phyloP scores from a whole-genome alignment of 2,113 vertebrate genomes.

The Uria aalge region DNA sequence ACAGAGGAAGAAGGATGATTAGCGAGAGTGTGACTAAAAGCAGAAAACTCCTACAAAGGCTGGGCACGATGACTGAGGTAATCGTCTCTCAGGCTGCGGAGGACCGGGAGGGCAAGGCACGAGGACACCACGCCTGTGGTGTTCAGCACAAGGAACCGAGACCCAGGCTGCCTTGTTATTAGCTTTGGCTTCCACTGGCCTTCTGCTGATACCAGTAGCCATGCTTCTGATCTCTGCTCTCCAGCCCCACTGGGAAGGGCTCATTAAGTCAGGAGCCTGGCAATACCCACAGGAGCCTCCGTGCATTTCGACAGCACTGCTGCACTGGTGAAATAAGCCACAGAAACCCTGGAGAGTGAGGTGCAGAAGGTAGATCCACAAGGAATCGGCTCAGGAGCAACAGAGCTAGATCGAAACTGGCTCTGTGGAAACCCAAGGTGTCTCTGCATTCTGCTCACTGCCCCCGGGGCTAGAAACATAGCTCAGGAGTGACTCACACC shows the following conservation, averaged over 20 bases:
- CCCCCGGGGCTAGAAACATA: not conserved
- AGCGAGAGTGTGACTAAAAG: not conserved
- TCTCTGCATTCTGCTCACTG: not conserved
- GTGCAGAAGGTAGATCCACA: not conserved
- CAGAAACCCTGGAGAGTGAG: not conserved
- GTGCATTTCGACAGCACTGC: not conserved
- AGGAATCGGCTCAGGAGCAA: not conserved
- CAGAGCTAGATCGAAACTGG: not conserved
- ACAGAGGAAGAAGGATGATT: not conserved
- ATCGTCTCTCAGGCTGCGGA: not conserved
- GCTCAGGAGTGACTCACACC: not conserved
- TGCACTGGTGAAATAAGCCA: not conserved
- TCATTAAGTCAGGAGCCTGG: not conserved
- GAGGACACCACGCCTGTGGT: not conserved
- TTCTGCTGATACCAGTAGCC: not conserved
- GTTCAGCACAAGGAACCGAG: rapidly evolving
- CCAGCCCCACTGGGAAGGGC: not conserved
- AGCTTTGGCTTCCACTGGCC: not conserved
- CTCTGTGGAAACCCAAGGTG: not conserved
- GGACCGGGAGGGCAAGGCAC: not conserved
- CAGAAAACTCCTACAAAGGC: not conserved
- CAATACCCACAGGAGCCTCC: not conserved
- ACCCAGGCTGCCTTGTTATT: not conserved
- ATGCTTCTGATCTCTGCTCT: not conserved
- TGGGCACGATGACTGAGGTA: not conserved